Conservation (phyloP, 1,140 invertebrate species). For the Conus betulinus region DNA sequence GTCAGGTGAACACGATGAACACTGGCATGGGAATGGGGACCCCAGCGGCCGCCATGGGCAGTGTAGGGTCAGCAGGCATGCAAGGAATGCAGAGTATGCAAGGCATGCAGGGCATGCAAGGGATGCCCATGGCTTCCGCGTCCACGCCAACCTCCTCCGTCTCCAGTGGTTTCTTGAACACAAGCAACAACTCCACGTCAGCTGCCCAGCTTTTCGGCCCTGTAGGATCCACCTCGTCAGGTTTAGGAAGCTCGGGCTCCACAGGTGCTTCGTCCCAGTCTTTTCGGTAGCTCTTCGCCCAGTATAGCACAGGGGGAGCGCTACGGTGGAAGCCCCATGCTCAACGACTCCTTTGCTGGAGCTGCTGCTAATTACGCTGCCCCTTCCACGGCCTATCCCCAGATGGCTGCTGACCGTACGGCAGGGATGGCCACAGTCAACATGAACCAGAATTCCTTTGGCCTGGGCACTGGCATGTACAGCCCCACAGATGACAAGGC, state of each 20-base stretch:
- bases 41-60: constrained; percentile 25
- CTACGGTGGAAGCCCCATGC: constrained; percentile 70
- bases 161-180: constrained; percentile 62
- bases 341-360: constrained; percentile 68
- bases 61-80: constrained; percentile 12
- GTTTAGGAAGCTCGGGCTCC: constrained; percentile 67
- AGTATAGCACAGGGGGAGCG: constrained; percentile 65
- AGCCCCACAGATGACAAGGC: constrained; percentile 70
- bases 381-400: constrained; percentile 57
- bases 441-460: constrained; percentile 85
- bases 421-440: constrained; percentile 72
- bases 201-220: constrained; percentile 71
- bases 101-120: constrained; percentile 56
- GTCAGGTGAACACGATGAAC: constrained; percentile 62
- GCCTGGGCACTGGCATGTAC: constrained; percentile 82
- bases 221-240: constrained; percentile 71
- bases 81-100: constrained; percentile 38
- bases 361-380: constrained; percentile 59
- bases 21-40: constrained; percentile 38
- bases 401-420: constrained; percentile 60
- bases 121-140: constrained; percentile 58
- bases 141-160: constrained; percentile 52
- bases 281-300: constrained; percentile 71
- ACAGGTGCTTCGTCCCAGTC: constrained; percentile 69
- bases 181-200: constrained; percentile 64